A percentile compares a stretch with the other conserved stretches of the same genome.
Evolutionary conservation across 64 coral and sea anemone genomes (phyloP).

Genomic region (Stylophora pistillata): DNA sequence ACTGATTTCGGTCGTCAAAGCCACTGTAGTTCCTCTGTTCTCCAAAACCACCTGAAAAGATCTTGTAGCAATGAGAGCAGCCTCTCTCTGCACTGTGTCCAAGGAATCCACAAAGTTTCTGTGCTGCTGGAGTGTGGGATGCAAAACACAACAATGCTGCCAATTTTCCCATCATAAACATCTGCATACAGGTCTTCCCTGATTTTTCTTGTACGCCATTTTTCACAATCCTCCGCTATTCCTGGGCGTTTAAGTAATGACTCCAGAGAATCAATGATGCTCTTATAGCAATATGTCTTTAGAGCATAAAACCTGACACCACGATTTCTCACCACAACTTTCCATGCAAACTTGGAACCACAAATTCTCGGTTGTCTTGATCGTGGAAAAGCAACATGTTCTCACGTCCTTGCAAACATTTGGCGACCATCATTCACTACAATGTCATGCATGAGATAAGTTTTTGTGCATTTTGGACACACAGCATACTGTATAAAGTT

Average conservation of each 20-base stretch:
- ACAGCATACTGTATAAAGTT: constrained; percentile 21
- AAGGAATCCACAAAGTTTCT: constrained; percentile 46
- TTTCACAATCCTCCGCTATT: constrained; percentile 20
- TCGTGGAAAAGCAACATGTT: neutral
- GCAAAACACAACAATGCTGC: constrained; percentile 55
- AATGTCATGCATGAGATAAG: constrained; percentile 8
- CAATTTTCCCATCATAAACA: constrained; percentile 51
- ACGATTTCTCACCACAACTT: constrained; percentile 5
- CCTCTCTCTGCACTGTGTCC: constrained; percentile 37
- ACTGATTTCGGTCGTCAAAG: constrained; percentile 41
- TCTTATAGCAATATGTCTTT: constrained; percentile 39
- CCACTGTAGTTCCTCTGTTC: constrained; percentile 38
- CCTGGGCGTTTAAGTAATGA: constrained; percentile 1
- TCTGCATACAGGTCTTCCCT: constrained; percentile 46
- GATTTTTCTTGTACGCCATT: constrained; percentile 18
- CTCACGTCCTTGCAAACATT: neutral
- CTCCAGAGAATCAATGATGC: constrained; percentile 38
- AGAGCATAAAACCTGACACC: neutral
- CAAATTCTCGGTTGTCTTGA: neutral
- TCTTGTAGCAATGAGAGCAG: constrained; percentile 52
- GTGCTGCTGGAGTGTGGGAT: constrained; percentile 44
- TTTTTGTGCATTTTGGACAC: constrained; percentile 54
- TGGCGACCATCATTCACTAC: neutral
- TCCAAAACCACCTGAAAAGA: constrained; percentile 71
- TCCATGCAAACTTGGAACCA: neutral